Conservation (phyloP, 37 sponge, comb jelly and placozoan genomes). For the Mnemiopsis leidyi region DNA sequence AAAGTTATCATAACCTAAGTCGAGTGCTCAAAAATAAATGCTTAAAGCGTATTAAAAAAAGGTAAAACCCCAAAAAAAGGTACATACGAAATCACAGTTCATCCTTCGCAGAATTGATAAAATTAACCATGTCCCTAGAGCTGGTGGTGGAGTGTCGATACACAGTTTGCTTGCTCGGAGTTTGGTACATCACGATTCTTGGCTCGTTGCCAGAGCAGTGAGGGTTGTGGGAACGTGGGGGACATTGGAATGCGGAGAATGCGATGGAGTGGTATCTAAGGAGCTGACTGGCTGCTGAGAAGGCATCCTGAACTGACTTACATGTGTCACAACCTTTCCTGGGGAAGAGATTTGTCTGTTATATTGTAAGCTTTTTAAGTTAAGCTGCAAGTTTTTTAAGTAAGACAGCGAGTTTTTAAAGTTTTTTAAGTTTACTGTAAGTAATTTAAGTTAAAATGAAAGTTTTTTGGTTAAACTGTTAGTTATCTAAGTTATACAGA, state of each 20-base stretch:
- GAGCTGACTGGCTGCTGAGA: background rate
- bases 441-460: no score
- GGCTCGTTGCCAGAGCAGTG: background rate
- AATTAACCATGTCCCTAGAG: slow-evolving; percentile 20
- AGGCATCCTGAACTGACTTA: slow-evolving; percentile 9
- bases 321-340: slow-evolving; percentile 12
- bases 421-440: no score
- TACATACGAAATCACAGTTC: background rate
- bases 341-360: background rate
- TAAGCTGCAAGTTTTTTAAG: no score
- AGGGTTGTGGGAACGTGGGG: background rate
- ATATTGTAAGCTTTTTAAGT: no score
- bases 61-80: background rate
- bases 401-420: no score
- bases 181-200: background rate
- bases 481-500: no score
- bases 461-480: no score
- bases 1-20: no score
- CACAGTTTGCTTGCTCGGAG: background rate
- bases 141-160: background rate
- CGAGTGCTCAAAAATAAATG: no score
- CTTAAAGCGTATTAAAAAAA: background rate
- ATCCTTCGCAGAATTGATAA: background rate
- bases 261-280: background rate
- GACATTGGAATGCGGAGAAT: slow-evolving; percentile 21